phyloP scores from a whole-genome alignment of 35 echinoderm and acorn worm genomes.

The Chiridota heheva region DNA sequence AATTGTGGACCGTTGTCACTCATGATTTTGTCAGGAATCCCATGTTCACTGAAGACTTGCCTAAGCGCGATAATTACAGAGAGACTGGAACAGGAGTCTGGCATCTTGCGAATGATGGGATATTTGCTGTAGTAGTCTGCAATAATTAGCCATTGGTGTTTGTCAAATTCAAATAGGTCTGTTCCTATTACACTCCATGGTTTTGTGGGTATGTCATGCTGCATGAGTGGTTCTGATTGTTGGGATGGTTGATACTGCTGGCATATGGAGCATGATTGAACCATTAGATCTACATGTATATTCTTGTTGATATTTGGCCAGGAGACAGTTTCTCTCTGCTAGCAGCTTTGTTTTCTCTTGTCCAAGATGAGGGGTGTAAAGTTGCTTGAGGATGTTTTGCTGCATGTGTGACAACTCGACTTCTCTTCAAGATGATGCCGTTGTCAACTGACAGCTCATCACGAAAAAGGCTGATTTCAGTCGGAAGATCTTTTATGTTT shows the following conservation, averaged over 20 bases:
- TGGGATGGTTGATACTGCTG: conserved; percentile 47
- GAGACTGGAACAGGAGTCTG: neutral
- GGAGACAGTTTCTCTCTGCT: conserved; percentile 57
- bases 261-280: conserved; percentile 10
- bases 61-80: conserved; percentile 26
- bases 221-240: conserved; percentile 16
- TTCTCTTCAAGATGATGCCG: conserved; percentile 21
- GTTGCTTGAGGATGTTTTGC: conserved; percentile 29
- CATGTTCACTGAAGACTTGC: conserved; percentile 21
- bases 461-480: conserved; percentile 12
- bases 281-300: conserved; percentile 21
- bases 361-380: conserved; percentile 30
- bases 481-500: conserved; percentile 10
- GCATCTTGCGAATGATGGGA: conserved; percentile 24
- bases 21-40: conserved; percentile 29
- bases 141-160: conserved; percentile 28
- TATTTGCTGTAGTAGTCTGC: conserved; percentile 52
- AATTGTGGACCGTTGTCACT: conserved; percentile 53
- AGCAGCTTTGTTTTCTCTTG: conserved; percentile 43
- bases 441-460: conserved; percentile 44
- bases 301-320: conserved; percentile 67
- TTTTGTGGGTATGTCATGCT: conserved; percentile 37
- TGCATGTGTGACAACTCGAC: conserved; percentile 24
- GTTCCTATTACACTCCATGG: conserved; percentile 11
- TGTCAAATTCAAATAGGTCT: conserved; percentile 22